Base-by-base conservation (phyloP, 2,888 invertebrate species). In the Ophraella communa region DNA sequence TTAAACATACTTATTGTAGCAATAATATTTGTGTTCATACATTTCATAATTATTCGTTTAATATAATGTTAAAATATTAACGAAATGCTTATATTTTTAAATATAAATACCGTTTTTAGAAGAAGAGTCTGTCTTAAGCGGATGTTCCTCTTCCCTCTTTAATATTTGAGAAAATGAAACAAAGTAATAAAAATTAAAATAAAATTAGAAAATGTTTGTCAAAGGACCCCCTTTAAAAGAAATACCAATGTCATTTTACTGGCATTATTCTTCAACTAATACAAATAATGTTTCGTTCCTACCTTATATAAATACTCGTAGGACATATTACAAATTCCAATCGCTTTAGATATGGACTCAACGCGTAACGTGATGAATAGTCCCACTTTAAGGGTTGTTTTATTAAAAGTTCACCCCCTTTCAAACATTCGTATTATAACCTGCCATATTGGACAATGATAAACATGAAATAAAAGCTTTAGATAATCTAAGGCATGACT, bases 271-370 rank as follows among this genome's bases (percentile, higher is more conserved):
- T 47, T 23, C 47, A 21, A 44, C 30, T 55, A 55, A 55, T 55
- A 55, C 55, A 55, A 55, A 55, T 23, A 42, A 27, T 20, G 44
- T 42, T 54, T 23, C 23, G 23, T 24, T 24, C 14, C 39, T 14
- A 47, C 33, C 33, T 47, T 47, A 57, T 35, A 56, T 45, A 51
- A 23, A 51, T 51, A 51, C 49, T 39, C 39, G 39, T 39, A 54
- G 39, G 35, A 35, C 71, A 77, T 74, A 77, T 77, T 77, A 75
- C 72, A 77, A 39, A 77, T 77, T 75, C 76, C 75, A 70, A 75
- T 72, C 74, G 68, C 71, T 72, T 75, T 74, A 73, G 71, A 68
- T 71, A 75, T 73, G 71, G 71, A 75, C 70, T 75, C 73, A 72
- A 75, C 73, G 69, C 70, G 27, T 62, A 71, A 69, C 74, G 72